Percentiles rank a stretch among this genome's conserved stretches.
Evolutionary conservation across 2,113 vertebrate species (phyloP).

Genomic region (Xenus cinereus): DNA sequence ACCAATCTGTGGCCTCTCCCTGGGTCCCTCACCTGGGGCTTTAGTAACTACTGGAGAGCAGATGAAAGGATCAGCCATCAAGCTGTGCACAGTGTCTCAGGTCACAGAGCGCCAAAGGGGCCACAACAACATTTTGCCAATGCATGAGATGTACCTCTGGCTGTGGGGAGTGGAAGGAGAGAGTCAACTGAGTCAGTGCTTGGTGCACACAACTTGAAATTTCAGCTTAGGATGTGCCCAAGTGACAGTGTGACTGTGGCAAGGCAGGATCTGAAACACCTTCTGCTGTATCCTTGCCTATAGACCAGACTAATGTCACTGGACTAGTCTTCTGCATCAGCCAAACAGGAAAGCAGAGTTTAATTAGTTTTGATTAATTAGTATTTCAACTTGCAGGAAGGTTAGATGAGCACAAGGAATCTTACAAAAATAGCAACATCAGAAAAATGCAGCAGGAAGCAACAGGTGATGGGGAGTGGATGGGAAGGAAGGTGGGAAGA

Average conservation of each 20-base stretch:
- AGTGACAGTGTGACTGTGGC: too few relatives aligned
- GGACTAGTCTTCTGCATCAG: not conserved
- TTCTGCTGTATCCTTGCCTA: not conserved
- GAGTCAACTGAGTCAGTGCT: not conserved
- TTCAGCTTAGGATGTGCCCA: not conserved
- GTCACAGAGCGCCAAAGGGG: not conserved
- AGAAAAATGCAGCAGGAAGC: not conserved
- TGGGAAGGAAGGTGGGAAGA: not conserved
- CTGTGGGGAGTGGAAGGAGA: not conserved
- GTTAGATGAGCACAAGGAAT: not conserved
- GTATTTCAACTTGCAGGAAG: not conserved
- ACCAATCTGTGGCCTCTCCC: not conserved
- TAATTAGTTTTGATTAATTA: not conserved
- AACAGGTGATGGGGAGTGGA: not conserved
- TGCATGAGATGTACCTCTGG: not conserved
- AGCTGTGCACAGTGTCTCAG: not conserved
- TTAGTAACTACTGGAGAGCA: not conserved
- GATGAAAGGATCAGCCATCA: not conserved
- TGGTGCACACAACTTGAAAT: not conserved
- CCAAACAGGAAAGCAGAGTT: not conserved
- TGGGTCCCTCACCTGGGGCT: not conserved
- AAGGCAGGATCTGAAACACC: not conserved
- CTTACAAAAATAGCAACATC: not conserved
- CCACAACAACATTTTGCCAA: accelerated
- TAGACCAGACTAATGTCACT: not conserved